A percentile compares a stretch with the other conserved stretches of the same genome.
phyloP scores from a whole-genome alignment of 1,140 invertebrate species.

The Zaprionus nigranus region DNA sequence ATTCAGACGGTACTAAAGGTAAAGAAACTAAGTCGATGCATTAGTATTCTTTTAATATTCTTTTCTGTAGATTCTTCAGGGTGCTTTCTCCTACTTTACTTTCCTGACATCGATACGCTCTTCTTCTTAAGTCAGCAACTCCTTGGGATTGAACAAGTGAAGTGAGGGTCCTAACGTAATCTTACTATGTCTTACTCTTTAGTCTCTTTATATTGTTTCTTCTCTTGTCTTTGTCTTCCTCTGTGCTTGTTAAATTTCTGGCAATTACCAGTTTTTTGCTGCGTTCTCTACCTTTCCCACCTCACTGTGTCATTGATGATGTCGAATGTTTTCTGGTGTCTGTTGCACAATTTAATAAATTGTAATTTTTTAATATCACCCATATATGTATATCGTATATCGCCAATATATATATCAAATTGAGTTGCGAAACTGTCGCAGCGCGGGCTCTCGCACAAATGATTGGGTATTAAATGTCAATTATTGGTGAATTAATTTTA shows the following conservation, averaged over 20 bases:
- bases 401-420: slow-evolving; percentile 8
- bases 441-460: slow-evolving; percentile 54
- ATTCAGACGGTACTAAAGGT: slow-evolving; percentile 66
- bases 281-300: not conserved
- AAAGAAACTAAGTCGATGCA: not conserved
- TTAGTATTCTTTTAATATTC: not conserved
- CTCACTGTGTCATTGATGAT: not conserved
- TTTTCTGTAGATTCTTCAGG: slow-evolving; percentile 13
- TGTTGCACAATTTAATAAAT: slow-evolving; percentile 63
- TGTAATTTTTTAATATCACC: slow-evolving; percentile 59
- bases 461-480: slow-evolving; percentile 80
- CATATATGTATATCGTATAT: slow-evolving; percentile 21
- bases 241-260: too few relatives aligned
- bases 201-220: not conserved
- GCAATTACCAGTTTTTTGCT: not conserved
- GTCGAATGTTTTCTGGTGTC: slow-evolving; percentile 12
- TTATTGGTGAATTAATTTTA: slow-evolving; percentile 76
- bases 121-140: not conserved
- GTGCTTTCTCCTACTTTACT: slow-evolving; percentile 20
- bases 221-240: not conserved
- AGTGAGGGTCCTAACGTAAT: not conserved
- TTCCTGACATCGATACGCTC: slow-evolving; percentile 15
- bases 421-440: slow-evolving; percentile 17
- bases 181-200: too few relatives aligned
- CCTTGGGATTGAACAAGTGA: not conserved